Percentiles rank a stretch among this genome's conserved stretches.
phyloP scores from a whole-genome alignment of 2,797 vertebrate species.

The Hydrocynus forskahlii region DNA sequence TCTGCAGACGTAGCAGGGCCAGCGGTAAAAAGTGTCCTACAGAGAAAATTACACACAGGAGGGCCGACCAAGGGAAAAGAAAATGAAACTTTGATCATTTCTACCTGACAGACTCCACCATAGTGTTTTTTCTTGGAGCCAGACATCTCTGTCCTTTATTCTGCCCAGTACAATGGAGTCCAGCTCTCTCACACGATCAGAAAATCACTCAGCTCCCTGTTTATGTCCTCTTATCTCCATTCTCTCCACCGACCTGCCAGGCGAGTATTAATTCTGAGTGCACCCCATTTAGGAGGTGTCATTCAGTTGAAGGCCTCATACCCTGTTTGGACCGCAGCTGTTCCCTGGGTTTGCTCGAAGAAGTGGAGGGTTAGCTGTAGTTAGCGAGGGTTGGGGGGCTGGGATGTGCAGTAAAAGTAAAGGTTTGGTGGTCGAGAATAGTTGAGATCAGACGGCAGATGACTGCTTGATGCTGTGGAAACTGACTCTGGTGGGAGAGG shows the following conservation, averaged over 20 bases:
- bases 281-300: conserved; percentile 3
- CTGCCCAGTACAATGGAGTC: conserved; percentile 20
- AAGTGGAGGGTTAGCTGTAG: conserved; percentile 17
- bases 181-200: background rate
- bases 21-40: conserved; percentile 21
- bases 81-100: conserved; percentile 22
- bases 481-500: conserved; percentile 88
- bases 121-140: conserved; percentile 17
- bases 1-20: conserved; percentile 26
- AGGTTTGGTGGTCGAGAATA: fast-evolving
- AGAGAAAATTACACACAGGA: conserved; percentile 15
- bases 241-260: background rate
- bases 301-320: conserved; percentile 34
- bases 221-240: background rate
- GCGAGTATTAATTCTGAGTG: background rate
- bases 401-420: conserved; percentile 16
- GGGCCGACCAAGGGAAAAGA: conserved; percentile 18
- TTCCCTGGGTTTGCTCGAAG: conserved; percentile 54
- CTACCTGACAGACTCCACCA: conserved; percentile 33
- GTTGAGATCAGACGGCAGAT: conserved; percentile 79
- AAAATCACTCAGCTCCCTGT: background rate
- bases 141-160: conserved; percentile 17
- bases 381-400: background rate
- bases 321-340: conserved; percentile 59
- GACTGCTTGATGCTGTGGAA: conserved; percentile 97